Conservation (phyloP, 2,797 vertebrate species). For the Danio aesculapii region DNA sequence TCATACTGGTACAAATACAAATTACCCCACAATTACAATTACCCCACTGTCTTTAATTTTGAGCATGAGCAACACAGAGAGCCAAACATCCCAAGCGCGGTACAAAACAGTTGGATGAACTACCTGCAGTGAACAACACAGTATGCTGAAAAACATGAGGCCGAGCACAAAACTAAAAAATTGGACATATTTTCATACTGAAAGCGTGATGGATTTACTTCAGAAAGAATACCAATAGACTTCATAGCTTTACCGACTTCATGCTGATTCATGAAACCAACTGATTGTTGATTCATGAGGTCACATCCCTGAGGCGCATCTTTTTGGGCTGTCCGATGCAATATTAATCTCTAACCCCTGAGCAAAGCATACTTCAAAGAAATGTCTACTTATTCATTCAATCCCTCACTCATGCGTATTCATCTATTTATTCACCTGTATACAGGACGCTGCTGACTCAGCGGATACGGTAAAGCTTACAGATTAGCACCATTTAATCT, state of each 20-base stretch:
- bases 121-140: background rate
- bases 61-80: background rate
- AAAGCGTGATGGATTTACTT: background rate
- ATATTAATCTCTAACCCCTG: slow-evolving; percentile 31
- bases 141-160: background rate
- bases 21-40: background rate
- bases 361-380: slow-evolving; percentile 34
- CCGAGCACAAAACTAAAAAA: background rate
- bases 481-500: slow-evolving; percentile 24
- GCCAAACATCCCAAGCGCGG: background rate
- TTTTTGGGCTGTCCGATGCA: slow-evolving; percentile 21
- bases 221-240: background rate
- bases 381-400: slow-evolving; percentile 35
- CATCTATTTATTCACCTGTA: slow-evolving; percentile 40
- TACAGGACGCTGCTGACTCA: background rate
- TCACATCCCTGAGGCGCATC: slow-evolving; percentile 24
- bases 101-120: slow-evolving; percentile 7
- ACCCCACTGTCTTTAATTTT: background rate
- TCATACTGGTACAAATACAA: background rate
- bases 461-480: background rate
- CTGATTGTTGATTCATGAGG: slow-evolving; percentile 36
- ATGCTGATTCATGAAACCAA: slow-evolving; percentile 31
- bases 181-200: background rate
- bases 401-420: slow-evolving; percentile 33
- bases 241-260: background rate